phyloP scores from a whole-genome alignment of 2,888 invertebrate species.

The Lysandra bellargus region DNA sequence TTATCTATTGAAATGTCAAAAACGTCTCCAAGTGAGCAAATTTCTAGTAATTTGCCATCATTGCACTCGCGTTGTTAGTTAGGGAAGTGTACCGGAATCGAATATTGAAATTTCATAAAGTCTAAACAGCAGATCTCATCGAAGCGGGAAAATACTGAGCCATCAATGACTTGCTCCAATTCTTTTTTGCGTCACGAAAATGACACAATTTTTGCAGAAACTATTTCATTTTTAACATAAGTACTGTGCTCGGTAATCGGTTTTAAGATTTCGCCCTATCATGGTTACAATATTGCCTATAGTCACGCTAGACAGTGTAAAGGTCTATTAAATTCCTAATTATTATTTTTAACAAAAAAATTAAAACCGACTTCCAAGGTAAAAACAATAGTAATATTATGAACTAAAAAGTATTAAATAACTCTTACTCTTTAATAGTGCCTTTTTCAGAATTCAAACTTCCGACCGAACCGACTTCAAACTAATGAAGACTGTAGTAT shows the following conservation, averaged over 20 bases:
- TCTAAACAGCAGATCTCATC: conserved; percentile 28
- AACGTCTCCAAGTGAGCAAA: conserved; percentile 58
- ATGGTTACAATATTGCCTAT: neutral
- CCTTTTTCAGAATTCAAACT: too few relatives aligned
- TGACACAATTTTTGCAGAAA: neutral
- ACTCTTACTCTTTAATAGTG: too few relatives aligned
- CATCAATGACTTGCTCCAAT: conserved; percentile 33
- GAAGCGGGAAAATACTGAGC: conserved; percentile 28
- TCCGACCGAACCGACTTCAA: too few relatives aligned
- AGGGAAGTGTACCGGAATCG: conserved; percentile 76
- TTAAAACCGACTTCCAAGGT: too few relatives aligned
- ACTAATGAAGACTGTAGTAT: too few relatives aligned
- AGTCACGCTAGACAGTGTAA: neutral
- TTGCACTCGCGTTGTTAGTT: conserved; percentile 69
- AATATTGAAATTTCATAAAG: conserved; percentile 42
- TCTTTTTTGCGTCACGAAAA: conserved; percentile 5
- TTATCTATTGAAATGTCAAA: conserved; percentile 67
- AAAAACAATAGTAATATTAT: too few relatives aligned
- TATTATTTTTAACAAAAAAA: too few relatives aligned
- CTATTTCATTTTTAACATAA: neutral
- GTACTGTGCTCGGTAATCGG: neutral
- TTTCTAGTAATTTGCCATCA: conserved; percentile 69
- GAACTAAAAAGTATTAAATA: too few relatives aligned
- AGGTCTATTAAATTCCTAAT: too few relatives aligned
- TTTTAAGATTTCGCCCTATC: neutral